Conservation (phyloP, 2,888 invertebrate species). For the Smittia sp. region DNA sequence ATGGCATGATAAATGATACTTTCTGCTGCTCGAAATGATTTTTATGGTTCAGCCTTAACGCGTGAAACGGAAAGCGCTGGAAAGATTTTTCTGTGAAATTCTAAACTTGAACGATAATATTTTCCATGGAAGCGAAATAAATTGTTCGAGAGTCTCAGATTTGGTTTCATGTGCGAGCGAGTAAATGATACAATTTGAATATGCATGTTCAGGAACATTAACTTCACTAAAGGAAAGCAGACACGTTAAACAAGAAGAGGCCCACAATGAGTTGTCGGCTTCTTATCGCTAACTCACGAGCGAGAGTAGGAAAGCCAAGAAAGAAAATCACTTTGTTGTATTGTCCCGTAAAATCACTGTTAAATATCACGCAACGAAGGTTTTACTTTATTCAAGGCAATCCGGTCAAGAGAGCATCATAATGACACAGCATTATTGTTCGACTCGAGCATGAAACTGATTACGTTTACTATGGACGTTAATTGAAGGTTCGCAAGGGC, state of each 20-base stretch:
- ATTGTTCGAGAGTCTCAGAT: background rate
- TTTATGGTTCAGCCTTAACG: background rate
- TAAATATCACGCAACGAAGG: slow-evolving; percentile 25
- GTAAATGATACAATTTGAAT: background rate
- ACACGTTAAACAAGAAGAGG: background rate
- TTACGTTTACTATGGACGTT: slow-evolving; percentile 9
- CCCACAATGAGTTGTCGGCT: background rate
- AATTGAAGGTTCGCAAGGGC: slow-evolving; percentile 18
- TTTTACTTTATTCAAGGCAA: slow-evolving; percentile 19
- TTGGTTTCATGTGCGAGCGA: background rate
- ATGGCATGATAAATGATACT: slow-evolving; percentile 31
- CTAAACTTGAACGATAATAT: background rate
- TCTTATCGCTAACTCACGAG: too few species aligned
- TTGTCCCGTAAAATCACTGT: background rate
- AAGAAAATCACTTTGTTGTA: background rate
- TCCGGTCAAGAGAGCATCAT: slow-evolving; percentile 32
- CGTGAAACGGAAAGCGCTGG: background rate
- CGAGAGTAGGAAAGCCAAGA: background rate
- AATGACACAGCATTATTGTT: slow-evolving; percentile 24
- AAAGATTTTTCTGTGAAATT: background rate
- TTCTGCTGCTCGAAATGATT: background rate
- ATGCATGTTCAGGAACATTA: background rate
- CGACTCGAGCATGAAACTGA: slow-evolving; percentile 9
- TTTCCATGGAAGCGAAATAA: background rate
- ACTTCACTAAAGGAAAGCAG: background rate